Conservation (phyloP, 2,888 invertebrate species). For the Ectemnius lituratus region DNA sequence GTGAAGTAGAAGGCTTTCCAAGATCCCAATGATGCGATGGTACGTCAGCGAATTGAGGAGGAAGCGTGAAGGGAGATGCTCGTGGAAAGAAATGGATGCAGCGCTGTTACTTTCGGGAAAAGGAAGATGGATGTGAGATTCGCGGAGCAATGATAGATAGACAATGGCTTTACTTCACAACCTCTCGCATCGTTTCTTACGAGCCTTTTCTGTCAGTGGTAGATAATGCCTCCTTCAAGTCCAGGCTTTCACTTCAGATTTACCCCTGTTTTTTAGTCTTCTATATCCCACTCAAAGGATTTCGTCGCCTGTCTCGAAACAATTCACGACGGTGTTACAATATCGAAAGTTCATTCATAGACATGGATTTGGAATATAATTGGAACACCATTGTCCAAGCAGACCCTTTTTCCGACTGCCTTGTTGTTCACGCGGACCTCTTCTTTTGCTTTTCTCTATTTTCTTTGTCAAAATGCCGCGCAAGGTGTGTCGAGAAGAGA, state of each 20-base stretch:
- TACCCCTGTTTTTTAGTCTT: background rate
- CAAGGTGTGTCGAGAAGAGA: conserved; percentile 46
- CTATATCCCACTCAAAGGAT: no score
- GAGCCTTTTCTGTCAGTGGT: conserved; percentile 16
- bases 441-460: conserved; percentile 26
- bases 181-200: conserved; percentile 31
- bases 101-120: conserved; percentile 37
- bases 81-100: conserved; percentile 24
- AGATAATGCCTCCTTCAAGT: background rate
- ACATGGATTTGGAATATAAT: no score
- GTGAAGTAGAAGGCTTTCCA: background rate
- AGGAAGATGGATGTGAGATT: conserved; percentile 52
- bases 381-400: no score
- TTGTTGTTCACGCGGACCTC: background rate
- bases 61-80: conserved; percentile 35
- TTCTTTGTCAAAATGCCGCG: conserved; percentile 44
- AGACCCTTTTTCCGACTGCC: no score
- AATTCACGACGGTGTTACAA: no score
- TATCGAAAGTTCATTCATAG: no score
- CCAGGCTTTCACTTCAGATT: conserved; percentile 2
- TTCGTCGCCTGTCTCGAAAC: no score
- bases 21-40: background rate
- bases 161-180: conserved; percentile 41
- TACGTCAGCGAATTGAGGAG: conserved; percentile 27
- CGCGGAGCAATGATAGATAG: conserved; percentile 64